Evolutionary conservation across 2,113 vertebrate genomes (phyloP), one percentile per base, ranked within the genome.

Genomic region (Plecotus auritus): DNA sequence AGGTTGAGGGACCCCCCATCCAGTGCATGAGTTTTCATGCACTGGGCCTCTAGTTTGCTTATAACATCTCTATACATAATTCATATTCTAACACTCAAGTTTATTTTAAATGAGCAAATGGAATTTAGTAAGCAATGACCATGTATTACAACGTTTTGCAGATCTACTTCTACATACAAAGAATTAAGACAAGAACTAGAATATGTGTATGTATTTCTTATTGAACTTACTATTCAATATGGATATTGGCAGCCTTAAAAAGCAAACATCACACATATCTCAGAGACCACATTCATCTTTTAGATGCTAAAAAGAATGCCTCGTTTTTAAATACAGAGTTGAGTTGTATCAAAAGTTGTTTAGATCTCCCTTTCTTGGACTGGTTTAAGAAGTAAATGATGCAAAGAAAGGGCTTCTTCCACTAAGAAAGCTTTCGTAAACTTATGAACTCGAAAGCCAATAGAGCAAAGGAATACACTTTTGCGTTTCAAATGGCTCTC

Each of bases 251-350:
- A 96, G 45, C 37, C 90, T 94, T 59, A 82, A 96, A 94, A 96
- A 95, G 90, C 78, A 97, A 95, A 94, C 96, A 95, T 96, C 85
- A 91, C 90, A 95, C 47, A 37, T 86, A 96, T 97, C 83, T 97
- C 95, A 95, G 95, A 97, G 96, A 64, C 88, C 82, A 91, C 51
- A 66, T 94, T 91, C 81, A 83, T 95, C 83, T 86, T 96, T 97
- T 23, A 95, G 91, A 94, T 94, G 69, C 72, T 94, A 78, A 92
- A 97, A 96, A 88, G 91, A 67, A 95, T 40, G 93, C 78, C 87
- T 78, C 91, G 37, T 94, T 97, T 96, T 97, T 95, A 89, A 96
- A 94, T 83, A 88, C 51, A 59, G 84, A 85, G 37, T 94, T 94
- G 59, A 96, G 42, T 93, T n/a, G 81, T 93, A 89, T 95, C 91